Base-by-base conservation (phyloP, 2,888 invertebrate genomes). In the Chouioia cunea region DNA sequence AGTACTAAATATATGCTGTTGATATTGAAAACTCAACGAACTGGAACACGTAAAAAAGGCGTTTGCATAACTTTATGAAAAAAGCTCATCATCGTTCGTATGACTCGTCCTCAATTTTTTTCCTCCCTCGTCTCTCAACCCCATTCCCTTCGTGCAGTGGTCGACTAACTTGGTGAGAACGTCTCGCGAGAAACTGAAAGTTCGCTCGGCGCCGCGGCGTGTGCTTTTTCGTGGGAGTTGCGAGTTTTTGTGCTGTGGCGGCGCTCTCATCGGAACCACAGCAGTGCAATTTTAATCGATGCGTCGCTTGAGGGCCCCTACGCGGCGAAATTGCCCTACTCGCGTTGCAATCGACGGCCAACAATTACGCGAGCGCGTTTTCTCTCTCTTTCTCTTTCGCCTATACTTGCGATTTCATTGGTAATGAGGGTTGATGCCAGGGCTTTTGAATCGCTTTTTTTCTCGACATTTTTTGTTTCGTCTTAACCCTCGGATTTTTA, bases 181-280 rank as follows among this genome's bases (percentile, higher is more conserved):
- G 71, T 36, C 36, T 36, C 10, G 10, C 72, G 73, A 65, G 73
- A 62, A 43, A 48, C 65, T 48, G 57, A 59, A 64, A 69, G 67
- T 65, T 36, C 50, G 48, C 67, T 50, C 36, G 36, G 20, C 16
- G 47, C 50, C 44, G 50, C 44, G 52, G 47, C 52, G 36, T 56
- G 46, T 59, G 36, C 36, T 62, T 64, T 63, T 70, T 72, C 65
- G 70, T 65, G 56, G 74, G 60, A 76, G 71, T 75, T 70, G 59
- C 71, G 47, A 70, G 65, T 71, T 69, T 71, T 70, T 66, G 52
- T 53, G 16, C 27, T 36, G 72, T 77, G 71, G 46, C 27, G 36
- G 36, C 36, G 52, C 65, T 36, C 69, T 70, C 58, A 69, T 62
- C 16, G 50, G 62, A 8, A 15, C n/a, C 50, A 22, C 70, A 57